phyloP scores from a whole-genome alignment of 92 coral and sea anemone species.

The Actinernus sp. region DNA sequence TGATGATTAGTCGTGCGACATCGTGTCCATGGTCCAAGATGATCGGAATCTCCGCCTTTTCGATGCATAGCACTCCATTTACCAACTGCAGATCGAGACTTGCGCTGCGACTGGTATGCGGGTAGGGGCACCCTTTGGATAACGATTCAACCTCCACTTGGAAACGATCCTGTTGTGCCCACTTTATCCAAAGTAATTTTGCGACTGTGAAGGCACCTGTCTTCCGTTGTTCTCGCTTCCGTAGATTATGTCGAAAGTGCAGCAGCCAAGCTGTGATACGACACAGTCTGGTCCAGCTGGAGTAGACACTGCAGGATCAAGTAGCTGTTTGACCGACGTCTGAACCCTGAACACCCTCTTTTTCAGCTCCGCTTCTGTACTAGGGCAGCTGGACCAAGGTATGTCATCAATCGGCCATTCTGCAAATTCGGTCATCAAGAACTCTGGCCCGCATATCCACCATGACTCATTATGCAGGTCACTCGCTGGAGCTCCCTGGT shows the following conservation, averaged over 20 bases:
- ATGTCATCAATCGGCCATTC: slow-evolving; percentile 53
- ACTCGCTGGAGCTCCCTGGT: slow-evolving; percentile 10
- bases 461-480: slow-evolving; percentile 8
- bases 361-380: slow-evolving; percentile 11
- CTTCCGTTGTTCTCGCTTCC: slow-evolving; percentile 7
- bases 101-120: slow-evolving; percentile 24
- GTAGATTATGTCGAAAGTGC: slow-evolving; percentile 24
- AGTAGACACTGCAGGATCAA: slow-evolving; percentile 41
- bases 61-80: slow-evolving; percentile 28
- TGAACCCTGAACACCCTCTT: slow-evolving; percentile 21
- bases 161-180: slow-evolving; percentile 26
- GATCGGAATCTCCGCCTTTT: slow-evolving; percentile 30
- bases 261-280: slow-evolving; percentile 44
- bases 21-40: slow-evolving; percentile 43
- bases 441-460: slow-evolving; percentile 27
- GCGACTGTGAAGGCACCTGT: slow-evolving; percentile 5
- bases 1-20: slow-evolving; percentile 24
- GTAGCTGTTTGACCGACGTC: not conserved
- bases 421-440: slow-evolving; percentile 6
- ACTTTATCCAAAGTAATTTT: slow-evolving; percentile 31
- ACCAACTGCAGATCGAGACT: slow-evolving; percentile 43
- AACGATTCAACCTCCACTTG: slow-evolving; percentile 2
- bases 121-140: slow-evolving; percentile 24
- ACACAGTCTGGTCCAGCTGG: slow-evolving; percentile 28
- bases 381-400: not conserved